A percentile compares a stretch with the other conserved stretches of the same genome.
Conservation (phyloP, 1,140 invertebrate genomes). For the Leucophenga varia region DNA sequence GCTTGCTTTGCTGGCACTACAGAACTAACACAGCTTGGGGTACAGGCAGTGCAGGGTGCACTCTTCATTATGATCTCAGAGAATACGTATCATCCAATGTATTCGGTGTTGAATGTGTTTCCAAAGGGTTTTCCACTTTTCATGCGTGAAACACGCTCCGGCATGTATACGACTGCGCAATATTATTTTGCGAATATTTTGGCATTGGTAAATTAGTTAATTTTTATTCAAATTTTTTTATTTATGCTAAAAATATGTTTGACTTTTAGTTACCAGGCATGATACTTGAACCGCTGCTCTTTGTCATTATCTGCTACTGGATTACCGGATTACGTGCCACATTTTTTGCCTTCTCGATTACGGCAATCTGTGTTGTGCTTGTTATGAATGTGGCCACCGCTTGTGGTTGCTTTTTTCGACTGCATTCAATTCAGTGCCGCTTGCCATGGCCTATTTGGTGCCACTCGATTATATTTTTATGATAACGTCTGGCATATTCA, state of each 20-base stretch:
- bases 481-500: slow-evolving; percentile 83
- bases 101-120: slow-evolving; percentile 75
- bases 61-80: slow-evolving; percentile 83
- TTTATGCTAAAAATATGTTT: too few species aligned
- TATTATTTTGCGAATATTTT: slow-evolving; percentile 77
- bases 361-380: slow-evolving; percentile 67
- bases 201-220: slow-evolving; percentile 69
- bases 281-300: slow-evolving; percentile 74
- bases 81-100: slow-evolving; percentile 86
- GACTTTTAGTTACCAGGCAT: slow-evolving; percentile 74
- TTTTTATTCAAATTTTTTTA: too few species aligned
- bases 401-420: slow-evolving; percentile 83
- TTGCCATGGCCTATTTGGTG: slow-evolving; percentile 80
- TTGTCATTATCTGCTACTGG: slow-evolving; percentile 77
- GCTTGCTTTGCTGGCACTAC: slow-evolving; percentile 75
- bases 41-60: slow-evolving; percentile 80
- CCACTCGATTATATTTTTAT: slow-evolving; percentile 86
- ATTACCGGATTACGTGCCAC: slow-evolving; percentile 70
- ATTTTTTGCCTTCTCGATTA: slow-evolving; percentile 68
- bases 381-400: slow-evolving; percentile 82
- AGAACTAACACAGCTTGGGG: slow-evolving; percentile 68
- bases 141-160: slow-evolving; percentile 73
- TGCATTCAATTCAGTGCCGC: slow-evolving; percentile 75
- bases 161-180: slow-evolving; percentile 70
- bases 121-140: slow-evolving; percentile 78